Evolutionary conservation across 2,888 invertebrate species (phyloP).

Genomic region (Apodemia hepburni): DNA sequence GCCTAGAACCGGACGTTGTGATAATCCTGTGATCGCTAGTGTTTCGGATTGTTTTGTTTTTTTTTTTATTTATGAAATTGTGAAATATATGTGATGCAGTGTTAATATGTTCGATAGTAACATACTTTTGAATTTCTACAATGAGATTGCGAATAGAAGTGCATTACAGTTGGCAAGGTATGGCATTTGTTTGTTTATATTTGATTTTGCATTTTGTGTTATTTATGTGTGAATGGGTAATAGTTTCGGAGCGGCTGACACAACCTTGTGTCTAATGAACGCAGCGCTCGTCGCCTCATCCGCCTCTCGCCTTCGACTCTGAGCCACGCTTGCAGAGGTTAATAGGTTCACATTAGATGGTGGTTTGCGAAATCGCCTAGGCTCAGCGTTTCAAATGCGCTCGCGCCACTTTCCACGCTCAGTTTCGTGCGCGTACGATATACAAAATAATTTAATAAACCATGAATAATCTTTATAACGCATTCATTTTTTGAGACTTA

Average conservation of each 20-base stretch:
- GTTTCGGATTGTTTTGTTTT: constrained; percentile 70
- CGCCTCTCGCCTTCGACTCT: constrained; percentile 75
- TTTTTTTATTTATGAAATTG: constrained; percentile 45
- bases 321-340: constrained; percentile 75
- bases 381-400: constrained; percentile 56
- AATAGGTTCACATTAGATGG: constrained; percentile 80
- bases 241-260: constrained; percentile 48
- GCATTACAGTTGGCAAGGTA: constrained; percentile 78
- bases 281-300: constrained; percentile 67
- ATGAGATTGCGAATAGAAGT: constrained; percentile 77
- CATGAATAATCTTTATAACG: not conserved
- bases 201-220: constrained; percentile 36
- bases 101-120: constrained; percentile 77
- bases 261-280: constrained; percentile 78
- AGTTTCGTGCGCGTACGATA: constrained; percentile 64
- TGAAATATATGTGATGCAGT: constrained; percentile 78
- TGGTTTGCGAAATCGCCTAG: constrained; percentile 73
- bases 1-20: constrained; percentile 70
- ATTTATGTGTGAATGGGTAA: constrained; percentile 26
- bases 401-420: constrained; percentile 62
- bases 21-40: constrained; percentile 73
- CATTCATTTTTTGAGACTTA: not conserved
- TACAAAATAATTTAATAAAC: constrained; percentile 21
- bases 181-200: constrained; percentile 63
- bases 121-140: constrained; percentile 73